Evolutionary conservation across 2,113 vertebrate genomes (phyloP), one percentile per base, ranked within the genome.

Genomic region (Athene noctua): DNA sequence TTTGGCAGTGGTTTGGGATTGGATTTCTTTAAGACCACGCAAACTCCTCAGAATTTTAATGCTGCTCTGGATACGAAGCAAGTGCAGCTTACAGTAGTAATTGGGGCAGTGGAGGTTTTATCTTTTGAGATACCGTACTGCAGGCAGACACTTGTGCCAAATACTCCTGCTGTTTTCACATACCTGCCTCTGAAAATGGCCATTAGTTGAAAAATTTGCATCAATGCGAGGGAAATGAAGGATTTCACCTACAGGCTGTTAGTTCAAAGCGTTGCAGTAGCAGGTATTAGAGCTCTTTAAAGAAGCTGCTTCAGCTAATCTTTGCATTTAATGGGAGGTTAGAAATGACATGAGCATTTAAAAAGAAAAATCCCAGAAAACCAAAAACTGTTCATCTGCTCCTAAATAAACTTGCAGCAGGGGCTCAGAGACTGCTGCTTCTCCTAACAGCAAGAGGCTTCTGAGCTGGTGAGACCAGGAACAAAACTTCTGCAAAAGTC

Each of bases 111-210:
- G 38, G 58, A 21, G 13, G 27, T 10, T 44, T 57, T 77, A 20
- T 49, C 32, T 19, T 34, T 29, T n/a, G 47, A 54, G 61, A 15
- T 30, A 8, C 5, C 2, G 1, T 13, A n/a, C 5, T 47, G 59
- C 59, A 80, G 58, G 58, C 36, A 46, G 87, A 13, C 0, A 3
- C 22, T 38, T 51, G 17, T 61, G 52, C 52, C 30, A 34, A 36
- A 17, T 15, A 5, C 34, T 36, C n/a, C 30, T 44, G n/a, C 34
- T 47, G 15, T 18, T 34, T 26, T n/a, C 27, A 44, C 16, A 9
- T 4, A 2, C 0, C 1, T 23, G 6, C 40, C n/a, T 40, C 51
- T 80, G 36, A 51, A 57, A 80, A n/a, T 0, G 2, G 44, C 44
- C 46, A 0, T 14, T 16, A 34, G 11, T 10, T 30, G 54, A 16